Conservation (phyloP, 1,140 invertebrate species). For the Lutraria rhynchaena region DNA sequence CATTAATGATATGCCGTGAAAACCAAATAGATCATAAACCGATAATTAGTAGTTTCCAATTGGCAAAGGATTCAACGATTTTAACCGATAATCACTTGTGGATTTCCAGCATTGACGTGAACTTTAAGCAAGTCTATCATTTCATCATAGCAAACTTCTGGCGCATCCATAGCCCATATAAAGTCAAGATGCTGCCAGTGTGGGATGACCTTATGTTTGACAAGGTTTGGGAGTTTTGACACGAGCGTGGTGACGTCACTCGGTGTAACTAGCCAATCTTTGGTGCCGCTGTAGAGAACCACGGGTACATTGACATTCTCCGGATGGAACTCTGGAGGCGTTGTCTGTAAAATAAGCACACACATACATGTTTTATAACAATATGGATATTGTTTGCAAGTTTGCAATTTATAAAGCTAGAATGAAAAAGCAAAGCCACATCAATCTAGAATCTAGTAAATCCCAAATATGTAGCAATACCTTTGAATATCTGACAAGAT, state of each 20-base stretch:
- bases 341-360: conserved; percentile 70
- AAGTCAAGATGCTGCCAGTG: conserved; percentile 81
- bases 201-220: conserved; percentile 60
- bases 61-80: no score
- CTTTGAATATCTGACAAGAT: no score
- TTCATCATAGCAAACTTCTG: conserved; percentile 68
- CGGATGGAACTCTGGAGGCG: conserved; percentile 87
- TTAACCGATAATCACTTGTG: no score
- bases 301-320: conserved; percentile 86
- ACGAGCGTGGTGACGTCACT: conserved; percentile 83
- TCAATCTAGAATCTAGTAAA: no score
- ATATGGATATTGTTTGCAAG: no score
- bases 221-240: conserved; percentile 63
- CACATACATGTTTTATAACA: neutral
- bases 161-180: conserved; percentile 78
- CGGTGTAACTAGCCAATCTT: conserved; percentile 88
- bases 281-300: conserved; percentile 87
- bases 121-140: conserved; percentile 61
- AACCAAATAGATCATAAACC: no score
- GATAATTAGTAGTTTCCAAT: no score
- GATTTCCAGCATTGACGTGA: no score
- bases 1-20: no score
- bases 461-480: no score
- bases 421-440: no score
- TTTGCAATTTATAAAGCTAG: neutral